These are phyloP conservation scores for Ailuropoda melanoleuca DNA, from an alignment of 2,113 vertebrate genomes.

Conservation along the genomic window DNA sequence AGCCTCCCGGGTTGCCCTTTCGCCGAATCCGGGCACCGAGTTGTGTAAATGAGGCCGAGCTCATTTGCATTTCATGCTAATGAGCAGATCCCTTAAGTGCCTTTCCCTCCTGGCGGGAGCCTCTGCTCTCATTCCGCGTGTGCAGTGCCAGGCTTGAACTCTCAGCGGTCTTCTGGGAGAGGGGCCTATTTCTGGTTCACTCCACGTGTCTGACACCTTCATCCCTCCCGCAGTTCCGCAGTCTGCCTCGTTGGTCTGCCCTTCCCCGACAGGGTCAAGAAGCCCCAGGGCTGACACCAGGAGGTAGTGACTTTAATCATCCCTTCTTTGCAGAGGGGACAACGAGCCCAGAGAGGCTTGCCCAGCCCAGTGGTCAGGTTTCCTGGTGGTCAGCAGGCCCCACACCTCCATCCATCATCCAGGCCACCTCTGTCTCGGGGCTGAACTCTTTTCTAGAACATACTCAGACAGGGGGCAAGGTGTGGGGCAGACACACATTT, in stretches of 20 bases:
- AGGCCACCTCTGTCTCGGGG: not conserved
- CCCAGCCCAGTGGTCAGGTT: not conserved
- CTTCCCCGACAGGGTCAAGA: not conserved
- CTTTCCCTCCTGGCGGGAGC: slow-evolving; percentile 81
- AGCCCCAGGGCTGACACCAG: not conserved
- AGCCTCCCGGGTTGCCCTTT: slow-evolving; percentile 65
- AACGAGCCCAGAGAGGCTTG: not conserved
- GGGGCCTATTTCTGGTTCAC: slow-evolving; percentile 69
- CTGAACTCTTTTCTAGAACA: slow-evolving; percentile 3
- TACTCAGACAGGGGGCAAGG: not conserved
- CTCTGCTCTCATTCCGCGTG: slow-evolving; percentile 61
- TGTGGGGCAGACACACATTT: not conserved
- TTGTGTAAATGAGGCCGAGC: slow-evolving; percentile 77
- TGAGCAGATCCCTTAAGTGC: slow-evolving; percentile 80
- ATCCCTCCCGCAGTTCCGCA: not conserved
- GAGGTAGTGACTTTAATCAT: not conserved
- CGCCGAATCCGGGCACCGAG: slow-evolving; percentile 67
- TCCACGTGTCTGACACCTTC: slow-evolving; percentile 69
- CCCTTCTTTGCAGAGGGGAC: not conserved
- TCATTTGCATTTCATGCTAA: slow-evolving; percentile 86
- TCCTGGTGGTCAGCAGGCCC: not conserved
- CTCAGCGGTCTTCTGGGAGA: slow-evolving; percentile 75
- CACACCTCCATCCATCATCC: not conserved
- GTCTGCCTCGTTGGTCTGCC: not conserved
- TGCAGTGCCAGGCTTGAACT: slow-evolving; percentile 78